phyloP scores from a whole-genome alignment of 2,113 vertebrate species.

The Chaetops frenatus region DNA sequence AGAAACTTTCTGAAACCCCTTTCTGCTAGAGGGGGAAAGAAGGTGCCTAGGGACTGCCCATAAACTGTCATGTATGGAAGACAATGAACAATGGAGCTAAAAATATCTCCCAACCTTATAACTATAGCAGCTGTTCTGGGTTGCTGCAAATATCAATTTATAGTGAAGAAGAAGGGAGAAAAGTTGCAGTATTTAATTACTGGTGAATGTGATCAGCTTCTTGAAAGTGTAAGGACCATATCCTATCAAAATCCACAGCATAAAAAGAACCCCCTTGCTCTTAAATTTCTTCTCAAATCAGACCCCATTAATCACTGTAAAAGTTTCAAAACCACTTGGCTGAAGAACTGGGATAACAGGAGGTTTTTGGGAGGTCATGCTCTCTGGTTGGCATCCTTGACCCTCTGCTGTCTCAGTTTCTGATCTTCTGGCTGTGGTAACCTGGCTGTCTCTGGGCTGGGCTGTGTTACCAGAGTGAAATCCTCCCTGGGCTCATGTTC shows the following conservation, averaged over 20 bases:
- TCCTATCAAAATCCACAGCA: neutral
- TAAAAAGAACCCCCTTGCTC: neutral
- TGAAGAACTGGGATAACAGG: neutral
- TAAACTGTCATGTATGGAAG: neutral
- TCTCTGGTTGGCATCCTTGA: neutral
- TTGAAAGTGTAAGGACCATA: neutral
- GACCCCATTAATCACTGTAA: conserved; percentile 13
- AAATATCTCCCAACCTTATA: neutral
- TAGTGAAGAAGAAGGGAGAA: neutral
- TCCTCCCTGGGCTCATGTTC: neutral
- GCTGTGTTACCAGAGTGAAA: neutral
- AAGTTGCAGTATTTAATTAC: conserved; percentile 20
- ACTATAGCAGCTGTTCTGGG: neutral
- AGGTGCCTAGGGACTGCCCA: neutral
- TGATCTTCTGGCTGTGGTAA: neutral
- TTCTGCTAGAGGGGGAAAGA: neutral
- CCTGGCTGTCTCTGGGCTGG: neutral
- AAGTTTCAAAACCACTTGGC: conserved; percentile 17
- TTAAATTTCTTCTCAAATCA: conserved; percentile 26
- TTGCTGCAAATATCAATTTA: conserved; percentile 14
- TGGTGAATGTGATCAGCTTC: neutral
- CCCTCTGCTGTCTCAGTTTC: conserved; percentile 17
- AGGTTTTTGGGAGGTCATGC: neutral
- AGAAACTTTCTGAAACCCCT: neutral
- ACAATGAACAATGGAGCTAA: conserved; percentile 1